Evolutionary conservation across 2,797 vertebrate species (phyloP).

Genomic region (Eulemur albifrons): DNA sequence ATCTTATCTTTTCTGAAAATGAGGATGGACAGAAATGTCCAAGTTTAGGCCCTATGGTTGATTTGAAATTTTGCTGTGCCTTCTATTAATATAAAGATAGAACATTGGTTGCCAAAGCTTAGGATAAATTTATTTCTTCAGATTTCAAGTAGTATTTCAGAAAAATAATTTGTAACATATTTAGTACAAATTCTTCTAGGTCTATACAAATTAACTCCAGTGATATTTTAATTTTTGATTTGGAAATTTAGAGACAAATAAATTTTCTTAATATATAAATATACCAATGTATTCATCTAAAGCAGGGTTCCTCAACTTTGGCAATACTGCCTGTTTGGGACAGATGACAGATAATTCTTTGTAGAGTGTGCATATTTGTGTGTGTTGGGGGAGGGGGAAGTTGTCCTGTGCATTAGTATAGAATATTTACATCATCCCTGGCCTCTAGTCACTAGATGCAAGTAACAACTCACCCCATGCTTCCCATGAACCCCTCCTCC

Average conservation of each 20-base stretch:
- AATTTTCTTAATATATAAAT: not conserved
- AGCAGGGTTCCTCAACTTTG: not conserved
- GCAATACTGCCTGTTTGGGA: too few species aligned
- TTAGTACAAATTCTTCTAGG: not conserved
- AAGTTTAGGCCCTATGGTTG: not conserved
- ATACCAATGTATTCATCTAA: not conserved
- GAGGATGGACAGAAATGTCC: not conserved
- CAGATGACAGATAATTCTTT: not conserved
- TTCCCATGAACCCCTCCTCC: not conserved
- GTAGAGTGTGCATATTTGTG: not conserved
- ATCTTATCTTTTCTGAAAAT: not conserved
- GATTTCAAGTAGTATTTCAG: not conserved
- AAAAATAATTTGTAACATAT: not conserved
- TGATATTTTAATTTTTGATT: not conserved
- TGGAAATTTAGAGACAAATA: not conserved
- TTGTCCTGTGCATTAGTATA: not conserved
- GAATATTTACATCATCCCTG: not conserved
- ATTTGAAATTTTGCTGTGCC: not conserved
- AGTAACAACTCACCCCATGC: not conserved
- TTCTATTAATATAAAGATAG: not conserved
- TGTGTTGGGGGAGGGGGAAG: not conserved
- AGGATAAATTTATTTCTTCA: not conserved
- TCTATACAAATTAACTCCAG: not conserved
- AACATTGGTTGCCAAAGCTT: not conserved
- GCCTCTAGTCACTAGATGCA: not conserved